phyloP scores from a whole-genome alignment of 2,113 vertebrate genomes.

The Myrmecophaga tridactyla region DNA sequence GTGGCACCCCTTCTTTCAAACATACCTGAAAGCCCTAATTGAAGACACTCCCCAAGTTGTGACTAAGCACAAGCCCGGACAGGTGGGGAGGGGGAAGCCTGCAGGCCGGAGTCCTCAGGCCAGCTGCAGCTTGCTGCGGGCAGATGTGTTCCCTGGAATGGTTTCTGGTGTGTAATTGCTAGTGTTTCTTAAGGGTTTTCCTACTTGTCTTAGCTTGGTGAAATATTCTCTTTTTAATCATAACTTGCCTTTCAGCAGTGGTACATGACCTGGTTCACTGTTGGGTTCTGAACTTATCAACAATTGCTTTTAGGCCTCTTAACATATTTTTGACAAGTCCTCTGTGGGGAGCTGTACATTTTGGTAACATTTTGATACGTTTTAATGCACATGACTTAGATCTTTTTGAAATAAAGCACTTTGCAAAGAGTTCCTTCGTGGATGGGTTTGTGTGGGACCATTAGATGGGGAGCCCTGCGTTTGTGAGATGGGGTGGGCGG shows the following conservation, averaged over 20 bases:
- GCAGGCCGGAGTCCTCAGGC: background rate
- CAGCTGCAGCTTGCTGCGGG: background rate
- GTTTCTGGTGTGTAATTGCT: background rate
- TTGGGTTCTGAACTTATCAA: conserved; percentile 16
- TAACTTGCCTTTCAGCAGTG: conserved; percentile 23
- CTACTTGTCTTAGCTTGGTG: background rate
- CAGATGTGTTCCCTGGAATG: background rate
- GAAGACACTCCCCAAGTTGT: background rate
- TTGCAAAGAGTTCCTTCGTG: background rate
- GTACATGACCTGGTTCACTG: conserved; percentile 38
- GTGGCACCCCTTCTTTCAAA: background rate
- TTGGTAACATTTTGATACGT: conserved; percentile 63
- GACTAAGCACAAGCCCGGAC: background rate
- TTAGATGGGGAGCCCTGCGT: background rate
- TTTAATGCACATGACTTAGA: conserved; percentile 57
- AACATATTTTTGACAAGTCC: conserved; percentile 32
- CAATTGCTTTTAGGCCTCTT: background rate
- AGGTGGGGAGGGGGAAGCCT: background rate
- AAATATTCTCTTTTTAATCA: background rate
- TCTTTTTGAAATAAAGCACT: conserved; percentile 72
- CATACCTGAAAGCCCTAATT: background rate
- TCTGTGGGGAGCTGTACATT: conserved; percentile 7
- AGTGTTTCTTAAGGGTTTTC: background rate
- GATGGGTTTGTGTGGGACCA: background rate
- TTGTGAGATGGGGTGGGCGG: too few relatives aligned